phyloP scores from a whole-genome alignment of 1,140 invertebrate genomes.

The Drosophila sucinea region DNA sequence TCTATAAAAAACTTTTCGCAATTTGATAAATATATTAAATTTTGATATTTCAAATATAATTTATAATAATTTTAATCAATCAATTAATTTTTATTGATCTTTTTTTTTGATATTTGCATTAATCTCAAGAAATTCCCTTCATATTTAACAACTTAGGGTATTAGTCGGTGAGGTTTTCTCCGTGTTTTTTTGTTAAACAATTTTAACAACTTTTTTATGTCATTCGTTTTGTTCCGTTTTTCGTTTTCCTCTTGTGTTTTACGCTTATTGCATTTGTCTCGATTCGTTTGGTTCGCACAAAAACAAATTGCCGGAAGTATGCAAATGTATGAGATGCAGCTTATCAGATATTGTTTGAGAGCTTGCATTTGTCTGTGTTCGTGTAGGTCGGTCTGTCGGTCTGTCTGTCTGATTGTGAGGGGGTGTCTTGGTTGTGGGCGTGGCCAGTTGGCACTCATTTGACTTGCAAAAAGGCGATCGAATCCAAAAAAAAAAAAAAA shows the following conservation, averaged over 20 bases:
- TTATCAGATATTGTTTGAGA: constrained; percentile 81
- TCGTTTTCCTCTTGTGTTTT: constrained; percentile 28
- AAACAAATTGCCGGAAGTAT: constrained; percentile 81
- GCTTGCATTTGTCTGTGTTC: constrained; percentile 31
- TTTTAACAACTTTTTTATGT: constrained; percentile 26
- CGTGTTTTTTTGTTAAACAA: background rate
- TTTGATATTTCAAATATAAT: too few relatives aligned
- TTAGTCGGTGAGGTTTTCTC: background rate
- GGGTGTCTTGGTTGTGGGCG: constrained; percentile 24
- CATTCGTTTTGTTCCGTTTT: constrained; percentile 24
- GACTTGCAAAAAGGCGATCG: constrained; percentile 69
- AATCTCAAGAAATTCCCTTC: too few relatives aligned
- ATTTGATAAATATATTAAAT: too few relatives aligned
- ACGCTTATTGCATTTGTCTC: constrained; percentile 79
- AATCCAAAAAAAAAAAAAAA: constrained; percentile 15
- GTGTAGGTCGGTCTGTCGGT: constrained; percentile 2
- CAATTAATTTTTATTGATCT: background rate
- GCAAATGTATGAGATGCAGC: constrained; percentile 76
- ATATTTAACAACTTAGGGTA: background rate
- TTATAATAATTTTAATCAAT: background rate
- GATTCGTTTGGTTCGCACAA: constrained; percentile 77
- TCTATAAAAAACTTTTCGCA: too few relatives aligned
- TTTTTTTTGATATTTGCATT: too few relatives aligned
- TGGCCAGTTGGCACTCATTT: constrained; percentile 62
- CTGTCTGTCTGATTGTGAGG: constrained; percentile 4